Evolutionary conservation across 2,888 invertebrate species (phyloP), one percentile per base, ranked within the genome.

Genomic region (Panopea generosa): DNA sequence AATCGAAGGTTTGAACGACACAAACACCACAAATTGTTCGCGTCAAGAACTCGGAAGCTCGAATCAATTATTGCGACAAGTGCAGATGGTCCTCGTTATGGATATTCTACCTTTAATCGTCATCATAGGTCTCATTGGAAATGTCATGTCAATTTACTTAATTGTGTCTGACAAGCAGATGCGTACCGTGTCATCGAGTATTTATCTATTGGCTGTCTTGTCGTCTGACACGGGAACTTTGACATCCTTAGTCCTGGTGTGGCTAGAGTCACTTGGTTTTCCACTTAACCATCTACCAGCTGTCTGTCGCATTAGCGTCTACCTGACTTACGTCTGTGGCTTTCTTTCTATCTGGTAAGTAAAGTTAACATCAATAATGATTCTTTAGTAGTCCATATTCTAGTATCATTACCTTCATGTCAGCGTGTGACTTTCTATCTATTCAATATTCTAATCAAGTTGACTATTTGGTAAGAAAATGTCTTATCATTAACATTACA

Each of bases 341-440:
- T 96, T 96, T 88, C 93, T 96, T 69, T 96, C 96, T 85, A 95
- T 96, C 0, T 97, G 97, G 97, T 94, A 63, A 45, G 68, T 96
- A 26, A 40, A 11, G 40, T 16, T 7, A 40, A n/a, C n/a, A n/a
- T n/a, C n/a, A n/a, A n/a, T n/a, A n/a, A n/a, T n/a, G n/a, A n/a
- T n/a, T n/a, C n/a, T n/a, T n/a, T n/a, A n/a, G n/a, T n/a, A n/a
- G n/a, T n/a, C n/a, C n/a, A n/a, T n/a, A n/a, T n/a, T n/a, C n/a
- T n/a, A n/a, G n/a, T n/a, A n/a, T n/a, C n/a, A n/a, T n/a, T n/a
- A n/a, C n/a, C n/a, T n/a, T n/a, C n/a, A n/a, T n/a, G n/a, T n/a
- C n/a, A n/a, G n/a, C n/a, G n/a, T n/a, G n/a, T n/a, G n/a, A n/a
- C n/a, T n/a, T n/a, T n/a, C n/a, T n/a, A n/a, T n/a, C n/a, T n/a